Evolutionary conservation across 2,888 invertebrate species (phyloP).

Genomic region (Ptilodon capucinus): DNA sequence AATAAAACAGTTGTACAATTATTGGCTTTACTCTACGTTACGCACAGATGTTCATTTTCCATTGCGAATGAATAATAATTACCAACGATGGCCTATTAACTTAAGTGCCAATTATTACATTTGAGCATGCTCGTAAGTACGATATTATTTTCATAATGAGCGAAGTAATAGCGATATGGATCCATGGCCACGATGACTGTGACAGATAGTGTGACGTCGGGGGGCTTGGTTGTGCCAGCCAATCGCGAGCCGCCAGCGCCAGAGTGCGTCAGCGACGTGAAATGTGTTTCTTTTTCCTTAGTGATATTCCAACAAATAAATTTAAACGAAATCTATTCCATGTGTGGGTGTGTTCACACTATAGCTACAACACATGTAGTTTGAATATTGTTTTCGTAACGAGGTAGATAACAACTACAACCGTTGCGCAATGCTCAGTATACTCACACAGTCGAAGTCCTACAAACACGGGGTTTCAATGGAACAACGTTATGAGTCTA

Average conservation of each 20-base stretch:
- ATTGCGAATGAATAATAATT: neutral
- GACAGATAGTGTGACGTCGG: constrained; percentile 53
- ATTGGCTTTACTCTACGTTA: neutral
- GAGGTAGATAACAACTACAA: constrained; percentile 1
- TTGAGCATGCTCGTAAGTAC: neutral
- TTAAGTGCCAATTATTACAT: neutral
- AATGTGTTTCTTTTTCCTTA: constrained; percentile 24
- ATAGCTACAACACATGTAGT: neutral
- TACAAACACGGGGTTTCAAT: neutral
- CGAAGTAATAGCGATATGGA: constrained; percentile 30
- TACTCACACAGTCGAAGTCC: too few relatives aligned
- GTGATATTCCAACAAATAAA: constrained; percentile 16
- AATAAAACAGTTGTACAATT: constrained; percentile 5
- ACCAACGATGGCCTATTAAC: neutral
- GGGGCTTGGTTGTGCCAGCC: constrained; percentile 63
- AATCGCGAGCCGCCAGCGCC: constrained; percentile 39
- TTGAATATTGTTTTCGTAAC: neutral
- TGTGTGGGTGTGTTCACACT: constrained; percentile 11
- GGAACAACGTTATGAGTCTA: neutral
- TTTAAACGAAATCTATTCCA: constrained; percentile 14
- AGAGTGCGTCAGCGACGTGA: constrained; percentile 29
- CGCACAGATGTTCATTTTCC: too few relatives aligned
- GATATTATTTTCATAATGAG: constrained; percentile 22
- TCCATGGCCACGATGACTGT: constrained; percentile 45
- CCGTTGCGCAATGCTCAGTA: neutral